These are phyloP conservation scores for Hemichromis elongatus DNA, from an alignment of 2,113 vertebrate species.

Conservation along the genomic window DNA sequence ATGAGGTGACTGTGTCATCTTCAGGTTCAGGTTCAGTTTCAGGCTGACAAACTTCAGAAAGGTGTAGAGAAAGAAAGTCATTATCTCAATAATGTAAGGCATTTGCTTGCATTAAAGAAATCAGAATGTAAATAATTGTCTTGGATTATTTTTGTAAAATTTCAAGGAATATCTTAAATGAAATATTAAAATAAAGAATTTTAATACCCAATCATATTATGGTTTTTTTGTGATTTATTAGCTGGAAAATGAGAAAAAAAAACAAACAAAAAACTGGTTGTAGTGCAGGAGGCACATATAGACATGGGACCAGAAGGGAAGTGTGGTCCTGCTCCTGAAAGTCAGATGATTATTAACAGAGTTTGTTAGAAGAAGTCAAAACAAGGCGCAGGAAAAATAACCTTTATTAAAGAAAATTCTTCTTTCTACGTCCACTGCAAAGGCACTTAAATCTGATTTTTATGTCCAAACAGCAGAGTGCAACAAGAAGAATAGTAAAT, in stretches of 20 bases:
- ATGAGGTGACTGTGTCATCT: not conserved
- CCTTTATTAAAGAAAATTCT: conserved; percentile 34
- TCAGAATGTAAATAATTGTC: conserved; percentile 48
- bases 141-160: conserved; percentile 59
- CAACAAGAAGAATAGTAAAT: not conserved
- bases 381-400: not conserved
- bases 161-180: conserved; percentile 31
- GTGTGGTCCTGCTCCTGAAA: not conserved
- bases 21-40: conserved; percentile 21
- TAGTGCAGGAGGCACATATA: not conserved
- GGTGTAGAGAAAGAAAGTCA: not conserved
- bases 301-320: not conserved
- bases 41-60: not conserved
- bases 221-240: not conserved
- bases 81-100: conserved; percentile 5
- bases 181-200: conserved; percentile 49
- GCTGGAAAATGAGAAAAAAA: not conserved
- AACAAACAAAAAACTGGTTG: not conserved
- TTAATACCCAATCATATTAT: conserved; percentile 32
- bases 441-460: conserved; percentile 29
- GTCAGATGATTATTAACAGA: not conserved
- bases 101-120: conserved; percentile 41
- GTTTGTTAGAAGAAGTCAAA: not conserved
- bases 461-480: not conserved
- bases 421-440: not conserved